Percentiles rank a stretch among this genome's conserved stretches.
phyloP scores from a whole-genome alignment of 2,888 invertebrate genomes.

The Falcaria lacertinaria region DNA sequence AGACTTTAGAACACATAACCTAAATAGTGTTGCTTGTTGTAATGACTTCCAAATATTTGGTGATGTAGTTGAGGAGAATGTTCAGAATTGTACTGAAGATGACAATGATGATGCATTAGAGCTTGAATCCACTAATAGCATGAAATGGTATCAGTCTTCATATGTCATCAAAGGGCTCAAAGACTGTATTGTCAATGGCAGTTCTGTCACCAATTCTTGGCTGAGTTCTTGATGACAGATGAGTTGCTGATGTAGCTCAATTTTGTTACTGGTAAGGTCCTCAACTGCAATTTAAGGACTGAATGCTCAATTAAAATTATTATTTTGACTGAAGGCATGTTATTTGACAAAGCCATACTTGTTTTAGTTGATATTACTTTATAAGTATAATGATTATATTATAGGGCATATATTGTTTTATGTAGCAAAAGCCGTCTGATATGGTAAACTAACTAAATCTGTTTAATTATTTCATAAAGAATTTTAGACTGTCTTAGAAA shows the following conservation, averaged over 20 bases:
- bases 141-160: conserved; percentile 76
- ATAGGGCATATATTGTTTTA: too few species aligned
- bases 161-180: conserved; percentile 80
- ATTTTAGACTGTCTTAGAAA: too few species aligned
- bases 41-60: conserved; percentile 64
- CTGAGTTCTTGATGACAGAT: conserved; percentile 28
- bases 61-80: conserved; percentile 39
- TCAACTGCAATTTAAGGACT: too few species aligned
- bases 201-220: conserved; percentile 77
- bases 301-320: neutral
- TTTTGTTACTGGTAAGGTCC: neutral
- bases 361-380: neutral
- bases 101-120: conserved; percentile 10
- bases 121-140: conserved; percentile 52
- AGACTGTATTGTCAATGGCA: conserved; percentile 77
- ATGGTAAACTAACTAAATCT: too few species aligned
- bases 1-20: conserved; percentile 45
- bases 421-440: too few species aligned
- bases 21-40: conserved; percentile 53
- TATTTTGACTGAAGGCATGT: neutral
- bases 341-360: neutral
- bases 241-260: neutral
- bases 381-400: neutral
- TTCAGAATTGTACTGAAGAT: conserved; percentile 17
- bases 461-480: too few species aligned